A percentile compares a stretch with the other conserved stretches of the same genome.
These are phyloP conservation scores for Phrynosoma blainvillii DNA, from an alignment of 2,113 vertebrate species.

Conservation along the genomic window DNA sequence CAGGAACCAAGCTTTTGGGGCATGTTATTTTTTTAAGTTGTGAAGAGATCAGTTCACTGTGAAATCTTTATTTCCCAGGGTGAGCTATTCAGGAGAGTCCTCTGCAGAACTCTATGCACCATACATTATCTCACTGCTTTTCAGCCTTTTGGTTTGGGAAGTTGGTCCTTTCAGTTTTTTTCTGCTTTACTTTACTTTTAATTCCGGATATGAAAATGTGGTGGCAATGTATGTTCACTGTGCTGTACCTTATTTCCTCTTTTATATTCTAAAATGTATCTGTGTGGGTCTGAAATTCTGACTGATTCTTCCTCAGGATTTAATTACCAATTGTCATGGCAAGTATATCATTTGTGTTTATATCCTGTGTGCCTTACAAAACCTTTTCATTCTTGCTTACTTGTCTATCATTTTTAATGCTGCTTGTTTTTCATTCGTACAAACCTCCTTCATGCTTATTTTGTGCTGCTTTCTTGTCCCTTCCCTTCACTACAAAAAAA, in stretches of 20 bases:
- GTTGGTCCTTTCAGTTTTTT: slow-evolving; percentile 33
- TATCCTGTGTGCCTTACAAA: background rate
- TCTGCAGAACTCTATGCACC: background rate
- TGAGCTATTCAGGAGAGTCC: slow-evolving; percentile 74
- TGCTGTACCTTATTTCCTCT: background rate
- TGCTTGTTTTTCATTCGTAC: slow-evolving; percentile 30
- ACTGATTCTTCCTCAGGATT: slow-evolving; percentile 30
- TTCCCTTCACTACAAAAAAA: slow-evolving; percentile 47
- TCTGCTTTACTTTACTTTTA: background rate
- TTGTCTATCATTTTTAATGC: slow-evolving; percentile 48
- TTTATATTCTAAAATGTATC: slow-evolving; percentile 7
- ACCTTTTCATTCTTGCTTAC: slow-evolving; percentile 25
- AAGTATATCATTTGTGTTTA: slow-evolving; percentile 29
- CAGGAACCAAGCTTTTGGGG: background rate
- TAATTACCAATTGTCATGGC: slow-evolving; percentile 43
- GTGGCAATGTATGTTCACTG: background rate
- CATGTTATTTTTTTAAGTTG: background rate
- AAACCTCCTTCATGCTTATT: slow-evolving; percentile 60
- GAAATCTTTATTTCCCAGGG: background rate
- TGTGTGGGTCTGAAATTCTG: slow-evolving; percentile 40
- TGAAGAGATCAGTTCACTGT: background rate
- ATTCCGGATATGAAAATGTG: background rate
- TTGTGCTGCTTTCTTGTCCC: slow-evolving; percentile 48
- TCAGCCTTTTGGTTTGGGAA: slow-evolving; percentile 29
- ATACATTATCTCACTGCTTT: slow-evolving; percentile 20